These are phyloP conservation scores for Acronicta psi DNA, from an alignment of 2,888 invertebrate genomes.

Conservation along the genomic window DNA sequence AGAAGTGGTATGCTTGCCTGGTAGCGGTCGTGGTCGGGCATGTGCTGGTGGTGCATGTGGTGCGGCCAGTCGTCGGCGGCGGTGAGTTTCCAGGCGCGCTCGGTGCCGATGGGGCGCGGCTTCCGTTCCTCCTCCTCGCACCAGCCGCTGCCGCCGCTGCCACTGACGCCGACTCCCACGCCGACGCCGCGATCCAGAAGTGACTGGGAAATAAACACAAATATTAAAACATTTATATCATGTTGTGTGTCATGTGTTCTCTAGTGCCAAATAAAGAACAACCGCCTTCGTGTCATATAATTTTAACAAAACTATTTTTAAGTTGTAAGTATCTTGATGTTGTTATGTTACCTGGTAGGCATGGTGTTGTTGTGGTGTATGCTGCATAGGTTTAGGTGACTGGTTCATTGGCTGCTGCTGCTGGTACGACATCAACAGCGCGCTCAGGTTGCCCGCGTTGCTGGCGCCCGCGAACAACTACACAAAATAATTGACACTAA, in stretches of 20 bases:
- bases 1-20: slow-evolving; percentile 62
- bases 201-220: slow-evolving; percentile 62
- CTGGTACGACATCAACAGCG: slow-evolving; percentile 85
- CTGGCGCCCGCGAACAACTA: slow-evolving; percentile 75
- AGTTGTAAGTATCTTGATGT: background rate
- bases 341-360: slow-evolving; percentile 77
- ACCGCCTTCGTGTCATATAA: too few species aligned
- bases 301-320: too few species aligned
- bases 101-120: slow-evolving; percentile 95
- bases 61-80: slow-evolving; percentile 81
- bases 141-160: slow-evolving; percentile 63
- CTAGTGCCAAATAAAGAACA: too few species aligned
- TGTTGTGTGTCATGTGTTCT: background rate
- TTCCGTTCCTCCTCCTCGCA: slow-evolving; percentile 88
- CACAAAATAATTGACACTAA: slow-evolving; percentile 8
- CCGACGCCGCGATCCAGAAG: slow-evolving; percentile 81
- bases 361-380: slow-evolving; percentile 77
- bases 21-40: slow-evolving; percentile 79
- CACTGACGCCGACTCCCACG: slow-evolving; percentile 58
- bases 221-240: background rate
- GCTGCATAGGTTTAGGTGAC: slow-evolving; percentile 84
- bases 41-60: slow-evolving; percentile 65
- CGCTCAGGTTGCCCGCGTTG: slow-evolving; percentile 77
- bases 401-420: slow-evolving; percentile 80
- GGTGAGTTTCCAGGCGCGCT: slow-evolving; percentile 92